These are phyloP conservation scores for Eupsittula cactorum DNA, from an alignment of 2,113 vertebrate species.

Conservation along the genomic window DNA sequence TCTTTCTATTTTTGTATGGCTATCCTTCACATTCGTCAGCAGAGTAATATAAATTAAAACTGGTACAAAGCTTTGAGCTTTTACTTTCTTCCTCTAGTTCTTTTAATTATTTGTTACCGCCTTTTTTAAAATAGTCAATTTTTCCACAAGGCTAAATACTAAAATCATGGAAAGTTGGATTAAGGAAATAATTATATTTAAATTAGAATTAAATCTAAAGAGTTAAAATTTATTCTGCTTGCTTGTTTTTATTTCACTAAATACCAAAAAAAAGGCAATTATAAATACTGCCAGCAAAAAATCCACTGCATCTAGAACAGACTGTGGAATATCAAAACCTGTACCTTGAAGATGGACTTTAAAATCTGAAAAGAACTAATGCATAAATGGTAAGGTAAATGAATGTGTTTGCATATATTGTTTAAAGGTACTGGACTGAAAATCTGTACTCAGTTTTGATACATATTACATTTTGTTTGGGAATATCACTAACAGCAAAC, in stretches of 20 bases:
- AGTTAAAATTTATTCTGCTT: background rate
- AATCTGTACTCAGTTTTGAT: background rate
- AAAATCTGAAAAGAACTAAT: background rate
- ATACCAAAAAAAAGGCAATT: background rate
- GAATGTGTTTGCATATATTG: background rate
- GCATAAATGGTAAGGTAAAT: background rate
- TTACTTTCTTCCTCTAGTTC: background rate
- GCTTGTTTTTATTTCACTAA: background rate
- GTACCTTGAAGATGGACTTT: background rate
- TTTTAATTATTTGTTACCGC: background rate
- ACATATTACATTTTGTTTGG: background rate
- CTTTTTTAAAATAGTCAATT: background rate
- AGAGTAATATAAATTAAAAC: background rate
- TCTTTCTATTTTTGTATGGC: background rate
- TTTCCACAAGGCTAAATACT: background rate
- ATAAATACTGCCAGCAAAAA: background rate
- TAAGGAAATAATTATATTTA: background rate
- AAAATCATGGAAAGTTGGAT: background rate
- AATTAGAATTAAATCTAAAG: background rate
- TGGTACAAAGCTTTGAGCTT: background rate
- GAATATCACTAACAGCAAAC: background rate
- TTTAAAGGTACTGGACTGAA: background rate
- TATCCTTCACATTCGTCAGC: background rate
- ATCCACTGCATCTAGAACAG: background rate
- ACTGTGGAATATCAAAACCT: background rate